A percentile compares a stretch with the other conserved stretches of the same genome.
Evolutionary conservation across 1,140 invertebrate species (phyloP).

Genomic region (Nasonia vitripennis): DNA sequence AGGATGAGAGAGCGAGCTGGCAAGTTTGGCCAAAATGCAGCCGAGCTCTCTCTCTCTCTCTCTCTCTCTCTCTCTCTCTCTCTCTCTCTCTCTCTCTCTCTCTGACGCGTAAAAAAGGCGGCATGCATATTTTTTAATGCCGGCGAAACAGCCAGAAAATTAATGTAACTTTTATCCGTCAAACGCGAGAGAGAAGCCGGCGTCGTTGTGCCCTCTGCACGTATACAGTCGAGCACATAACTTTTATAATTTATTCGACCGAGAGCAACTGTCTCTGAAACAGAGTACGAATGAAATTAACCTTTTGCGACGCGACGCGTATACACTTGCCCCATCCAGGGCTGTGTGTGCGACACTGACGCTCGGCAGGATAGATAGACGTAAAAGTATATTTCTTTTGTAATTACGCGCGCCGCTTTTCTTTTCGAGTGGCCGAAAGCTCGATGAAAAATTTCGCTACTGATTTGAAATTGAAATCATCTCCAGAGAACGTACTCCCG

Average conservation of each 20-base stretch:
- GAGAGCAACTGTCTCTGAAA: constrained; percentile 50
- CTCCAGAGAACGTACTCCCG: neutral
- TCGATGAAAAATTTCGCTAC: neutral
- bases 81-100: neutral
- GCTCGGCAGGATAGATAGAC: constrained; percentile 48
- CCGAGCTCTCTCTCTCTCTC: constrained; percentile 49
- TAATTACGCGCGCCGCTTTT: constrained; percentile 19
- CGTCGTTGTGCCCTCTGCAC: neutral
- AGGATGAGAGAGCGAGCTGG: constrained; percentile 32
- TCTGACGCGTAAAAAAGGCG: constrained; percentile 67
- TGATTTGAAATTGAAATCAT: constrained; percentile 49
- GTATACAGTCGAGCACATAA: constrained; percentile 17
- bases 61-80: constrained; percentile 13
- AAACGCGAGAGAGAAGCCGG: constrained; percentile 50
- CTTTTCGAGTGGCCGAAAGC: constrained; percentile 31
- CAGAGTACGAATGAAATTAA: constrained; percentile 49
- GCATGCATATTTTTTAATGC: constrained; percentile 73
- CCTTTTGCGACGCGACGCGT: constrained; percentile 20
- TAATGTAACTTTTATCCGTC: constrained; percentile 67
- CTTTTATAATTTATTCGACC: constrained; percentile 53
- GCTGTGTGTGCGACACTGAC: constrained; percentile 46
- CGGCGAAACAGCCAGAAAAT: constrained; percentile 65
- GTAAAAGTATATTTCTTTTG: constrained; percentile 50
- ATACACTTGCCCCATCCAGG: constrained; percentile 8
- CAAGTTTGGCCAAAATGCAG: constrained; percentile 62